Conservation (phyloP, 2,888 invertebrate species). For the Xanthia icteritia region DNA sequence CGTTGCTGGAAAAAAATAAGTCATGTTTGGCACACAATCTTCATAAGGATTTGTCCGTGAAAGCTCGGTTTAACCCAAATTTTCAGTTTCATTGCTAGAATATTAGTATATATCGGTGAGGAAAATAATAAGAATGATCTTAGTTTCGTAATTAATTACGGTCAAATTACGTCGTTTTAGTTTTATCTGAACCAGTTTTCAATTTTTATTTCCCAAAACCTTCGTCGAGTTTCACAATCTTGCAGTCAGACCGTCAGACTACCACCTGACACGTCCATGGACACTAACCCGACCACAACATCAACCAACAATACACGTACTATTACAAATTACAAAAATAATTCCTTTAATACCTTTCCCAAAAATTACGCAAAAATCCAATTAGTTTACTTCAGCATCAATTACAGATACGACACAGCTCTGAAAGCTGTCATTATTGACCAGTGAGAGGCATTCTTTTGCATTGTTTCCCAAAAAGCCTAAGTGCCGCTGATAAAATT, state of each 20-base stretch:
- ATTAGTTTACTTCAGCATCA: slow-evolving; percentile 53
- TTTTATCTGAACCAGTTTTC: neutral
- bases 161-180: neutral
- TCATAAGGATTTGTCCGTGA: neutral
- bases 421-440: slow-evolving; percentile 45
- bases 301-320: slow-evolving; percentile 29
- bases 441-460: slow-evolving; percentile 30
- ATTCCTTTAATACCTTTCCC: slow-evolving; percentile 21
- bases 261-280: neutral
- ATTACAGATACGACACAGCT: slow-evolving; percentile 58
- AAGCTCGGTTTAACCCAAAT: too few relatives aligned
- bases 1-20: neutral
- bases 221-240: neutral
- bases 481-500: slow-evolving; percentile 53
- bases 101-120: neutral
- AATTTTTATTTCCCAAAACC: neutral
- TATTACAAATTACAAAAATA: slow-evolving; percentile 34
- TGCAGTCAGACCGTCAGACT: neutral
- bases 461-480: slow-evolving; percentile 47
- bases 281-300: neutral
- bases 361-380: slow-evolving; percentile 50
- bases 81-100: neutral
- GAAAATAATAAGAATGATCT: neutral
- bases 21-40: neutral
- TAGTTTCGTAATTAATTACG: neutral